phyloP scores from a whole-genome alignment of 2,797 vertebrate species.

The Hemitrygon akajei region DNA sequence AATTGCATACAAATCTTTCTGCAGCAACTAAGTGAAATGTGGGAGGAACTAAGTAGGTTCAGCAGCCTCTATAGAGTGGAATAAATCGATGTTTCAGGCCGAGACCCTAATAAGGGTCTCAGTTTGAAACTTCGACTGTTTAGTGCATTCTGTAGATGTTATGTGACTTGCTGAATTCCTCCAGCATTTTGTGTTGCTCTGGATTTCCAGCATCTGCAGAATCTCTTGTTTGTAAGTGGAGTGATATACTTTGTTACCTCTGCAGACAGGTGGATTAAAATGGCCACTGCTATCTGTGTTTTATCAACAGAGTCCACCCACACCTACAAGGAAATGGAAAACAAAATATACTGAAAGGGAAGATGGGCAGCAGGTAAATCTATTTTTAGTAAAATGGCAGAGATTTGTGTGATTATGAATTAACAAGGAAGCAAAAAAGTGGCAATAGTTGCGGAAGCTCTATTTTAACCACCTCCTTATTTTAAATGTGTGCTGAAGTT shows the following conservation, averaged over 20 bases:
- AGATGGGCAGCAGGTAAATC: not conserved
- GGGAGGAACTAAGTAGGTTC: no score
- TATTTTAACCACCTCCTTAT: not conserved
- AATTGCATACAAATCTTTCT: not conserved
- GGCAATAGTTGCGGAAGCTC: not conserved
- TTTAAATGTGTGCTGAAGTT: not conserved
- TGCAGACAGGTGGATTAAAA: no score
- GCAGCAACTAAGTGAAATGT: no score
- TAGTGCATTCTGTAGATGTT: no score
- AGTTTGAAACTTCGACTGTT: no score
- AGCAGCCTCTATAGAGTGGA: no score
- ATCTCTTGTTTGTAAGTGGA: not conserved
- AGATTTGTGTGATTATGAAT: not conserved
- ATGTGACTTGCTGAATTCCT: no score
- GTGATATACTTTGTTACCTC: not conserved
- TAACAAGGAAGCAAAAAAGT: not conserved
- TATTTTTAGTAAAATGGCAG: not conserved
- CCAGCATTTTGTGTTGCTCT: no score
- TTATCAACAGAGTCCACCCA: not conserved
- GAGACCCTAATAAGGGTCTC: no score
- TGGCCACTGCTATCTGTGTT: not conserved
- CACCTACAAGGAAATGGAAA: not conserved
- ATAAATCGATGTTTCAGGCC: no score
- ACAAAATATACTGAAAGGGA: not conserved
- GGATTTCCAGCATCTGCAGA: no score